A percentile compares a stretch with the other conserved stretches of the same genome.
Evolutionary conservation across 2,113 vertebrate species (phyloP).

Genomic region (Setophaga kirtlandii): DNA sequence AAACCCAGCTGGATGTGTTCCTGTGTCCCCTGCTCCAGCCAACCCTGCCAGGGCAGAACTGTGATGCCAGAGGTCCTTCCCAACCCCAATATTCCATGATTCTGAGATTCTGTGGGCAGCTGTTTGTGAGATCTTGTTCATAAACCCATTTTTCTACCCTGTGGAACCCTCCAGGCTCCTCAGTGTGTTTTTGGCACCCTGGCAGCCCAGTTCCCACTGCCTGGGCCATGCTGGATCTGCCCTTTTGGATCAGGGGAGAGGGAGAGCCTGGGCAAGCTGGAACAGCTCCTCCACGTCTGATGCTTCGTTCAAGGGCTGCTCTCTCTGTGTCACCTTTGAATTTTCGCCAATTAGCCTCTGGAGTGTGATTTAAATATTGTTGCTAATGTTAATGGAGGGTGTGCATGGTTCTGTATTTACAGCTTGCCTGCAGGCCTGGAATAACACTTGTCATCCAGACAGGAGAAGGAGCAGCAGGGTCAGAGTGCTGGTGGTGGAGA

Average conservation of each 20-base stretch:
- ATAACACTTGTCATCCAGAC: background rate
- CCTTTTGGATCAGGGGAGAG: background rate
- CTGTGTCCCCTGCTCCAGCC: background rate
- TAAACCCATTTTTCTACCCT: background rate
- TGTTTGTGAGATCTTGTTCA: background rate
- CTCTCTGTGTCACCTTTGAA: conserved; percentile 32
- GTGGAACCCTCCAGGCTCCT: background rate
- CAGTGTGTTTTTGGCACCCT: background rate
- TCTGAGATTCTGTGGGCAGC: background rate
- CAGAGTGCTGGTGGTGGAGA: background rate
- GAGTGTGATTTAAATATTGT: conserved; percentile 10
- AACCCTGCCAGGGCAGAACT: background rate
- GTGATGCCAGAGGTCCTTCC: background rate
- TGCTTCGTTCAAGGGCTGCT: conserved; percentile 22
- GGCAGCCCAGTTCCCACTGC: background rate
- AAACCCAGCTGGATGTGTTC: background rate
- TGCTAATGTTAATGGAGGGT: background rate
- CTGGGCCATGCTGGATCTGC: background rate
- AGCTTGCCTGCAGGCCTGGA: background rate
- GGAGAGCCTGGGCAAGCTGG: background rate
- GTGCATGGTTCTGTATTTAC: background rate
- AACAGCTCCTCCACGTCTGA: background rate
- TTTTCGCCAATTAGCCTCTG: conserved; percentile 21
- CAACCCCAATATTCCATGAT: background rate
- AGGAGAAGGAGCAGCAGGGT: background rate